phyloP scores from a whole-genome alignment of 2,797 vertebrate genomes.

The Eospalax fontanierii region DNA sequence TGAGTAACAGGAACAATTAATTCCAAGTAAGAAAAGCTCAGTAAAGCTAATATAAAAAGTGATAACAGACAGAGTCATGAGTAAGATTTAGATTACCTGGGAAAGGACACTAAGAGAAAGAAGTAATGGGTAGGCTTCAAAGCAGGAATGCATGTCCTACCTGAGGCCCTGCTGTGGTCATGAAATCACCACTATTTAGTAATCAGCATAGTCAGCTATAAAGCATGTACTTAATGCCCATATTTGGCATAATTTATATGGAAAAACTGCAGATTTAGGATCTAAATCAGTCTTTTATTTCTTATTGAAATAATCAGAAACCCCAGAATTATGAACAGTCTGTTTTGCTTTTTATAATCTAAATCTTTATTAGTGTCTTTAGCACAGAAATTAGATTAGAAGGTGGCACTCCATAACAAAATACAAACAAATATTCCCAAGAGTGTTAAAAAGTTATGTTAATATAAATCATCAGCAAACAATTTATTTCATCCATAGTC shows the following conservation, averaged over 20 bases:
- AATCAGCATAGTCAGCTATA: not conserved
- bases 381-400: conserved; percentile 13
- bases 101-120: not conserved
- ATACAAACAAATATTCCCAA: not conserved
- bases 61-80: not conserved
- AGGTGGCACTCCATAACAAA: not conserved
- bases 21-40: conserved; percentile 60
- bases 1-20: conserved; percentile 54
- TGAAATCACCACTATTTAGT: not conserved
- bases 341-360: not conserved
- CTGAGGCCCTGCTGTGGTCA: not conserved
- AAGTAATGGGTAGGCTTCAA: not conserved
- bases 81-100: not conserved
- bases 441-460: conserved; percentile 7
- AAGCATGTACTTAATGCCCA: not conserved
- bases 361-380: not conserved
- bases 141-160: not conserved
- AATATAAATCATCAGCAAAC: not conserved
- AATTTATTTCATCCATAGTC: not conserved
- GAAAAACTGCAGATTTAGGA: conserved; percentile 34
- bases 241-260: not conserved
- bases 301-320: conserved; percentile 17
- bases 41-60: not conserved
- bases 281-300: not conserved
- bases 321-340: not conserved